Evolutionary conservation across 2,888 invertebrate genomes (phyloP).

Genomic region (Morinoia aosen): DNA sequence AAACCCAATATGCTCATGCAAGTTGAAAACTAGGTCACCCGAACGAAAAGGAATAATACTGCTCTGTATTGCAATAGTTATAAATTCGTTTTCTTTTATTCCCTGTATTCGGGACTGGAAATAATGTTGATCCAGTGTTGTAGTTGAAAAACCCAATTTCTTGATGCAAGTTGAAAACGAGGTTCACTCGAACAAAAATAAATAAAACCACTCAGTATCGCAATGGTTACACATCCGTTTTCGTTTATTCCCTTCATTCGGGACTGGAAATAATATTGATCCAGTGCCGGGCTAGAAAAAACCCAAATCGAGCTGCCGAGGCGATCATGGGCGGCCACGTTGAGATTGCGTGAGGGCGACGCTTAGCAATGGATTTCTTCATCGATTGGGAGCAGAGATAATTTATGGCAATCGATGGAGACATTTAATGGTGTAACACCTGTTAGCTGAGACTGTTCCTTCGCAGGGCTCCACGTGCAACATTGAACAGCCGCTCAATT

Average conservation of each 20-base stretch:
- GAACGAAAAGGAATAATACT: background rate
- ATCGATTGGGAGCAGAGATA: conserved; percentile 45
- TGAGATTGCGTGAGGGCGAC: conserved; percentile 1
- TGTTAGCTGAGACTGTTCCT: conserved; percentile 42
- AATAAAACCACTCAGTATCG: background rate
- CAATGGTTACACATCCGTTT: background rate
- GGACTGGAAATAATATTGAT: background rate
- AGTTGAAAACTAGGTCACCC: too few relatives aligned
- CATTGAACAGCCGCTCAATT: conserved; percentile 7
- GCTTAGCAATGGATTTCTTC: conserved; percentile 29
- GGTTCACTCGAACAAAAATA: background rate
- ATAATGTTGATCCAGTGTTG: too few relatives aligned
- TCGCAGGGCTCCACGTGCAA: background rate
- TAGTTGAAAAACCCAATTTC: too few relatives aligned
- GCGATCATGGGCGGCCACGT: background rate
- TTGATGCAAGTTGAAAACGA: background rate
- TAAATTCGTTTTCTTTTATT: background rate
- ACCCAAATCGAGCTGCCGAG: background rate
- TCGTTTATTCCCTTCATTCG: background rate
- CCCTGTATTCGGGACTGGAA: too few relatives aligned
- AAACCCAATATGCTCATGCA: too few relatives aligned
- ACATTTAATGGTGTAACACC: conserved; percentile 50
- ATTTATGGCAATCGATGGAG: conserved; percentile 47
- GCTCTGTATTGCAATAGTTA: background rate
- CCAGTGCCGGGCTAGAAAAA: background rate